Evolutionary conservation across 2,113 vertebrate species (phyloP).

Genomic region (Emydura subglobosa): DNA sequence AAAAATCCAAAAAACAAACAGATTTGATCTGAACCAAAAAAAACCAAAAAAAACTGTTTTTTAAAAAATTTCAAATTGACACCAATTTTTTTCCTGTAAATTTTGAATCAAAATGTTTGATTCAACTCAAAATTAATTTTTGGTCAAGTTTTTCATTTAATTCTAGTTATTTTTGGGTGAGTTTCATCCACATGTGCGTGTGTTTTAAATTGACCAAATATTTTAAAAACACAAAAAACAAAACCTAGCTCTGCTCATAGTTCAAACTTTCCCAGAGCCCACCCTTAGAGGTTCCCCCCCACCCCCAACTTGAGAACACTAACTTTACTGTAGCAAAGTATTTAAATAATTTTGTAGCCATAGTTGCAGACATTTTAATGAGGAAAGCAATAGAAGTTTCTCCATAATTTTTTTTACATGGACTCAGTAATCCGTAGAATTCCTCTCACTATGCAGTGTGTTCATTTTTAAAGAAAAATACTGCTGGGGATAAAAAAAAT

Average conservation of each 20-base stretch:
- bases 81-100: background rate
- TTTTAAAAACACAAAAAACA: background rate
- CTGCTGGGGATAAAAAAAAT: background rate
- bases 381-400: background rate
- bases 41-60: too few relatives aligned
- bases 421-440: background rate
- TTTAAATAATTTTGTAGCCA: background rate
- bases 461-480: background rate
- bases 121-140: background rate
- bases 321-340: background rate
- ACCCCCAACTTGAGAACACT: background rate
- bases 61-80: too few relatives aligned
- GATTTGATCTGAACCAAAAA: background rate
- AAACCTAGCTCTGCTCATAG: background rate
- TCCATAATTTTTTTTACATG: background rate
- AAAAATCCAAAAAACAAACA: too few relatives aligned
- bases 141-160: background rate
- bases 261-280: background rate
- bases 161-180: background rate
- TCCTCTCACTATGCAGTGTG: background rate
- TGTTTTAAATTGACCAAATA: background rate
- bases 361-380: background rate
- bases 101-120: background rate
- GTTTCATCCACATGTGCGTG: background rate
- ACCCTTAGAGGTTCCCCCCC: background rate